Percentiles rank a stretch among this genome's conserved stretches.
Evolutionary conservation across 2,113 vertebrate genomes (phyloP).

Genomic region (Cathartes aura): DNA sequence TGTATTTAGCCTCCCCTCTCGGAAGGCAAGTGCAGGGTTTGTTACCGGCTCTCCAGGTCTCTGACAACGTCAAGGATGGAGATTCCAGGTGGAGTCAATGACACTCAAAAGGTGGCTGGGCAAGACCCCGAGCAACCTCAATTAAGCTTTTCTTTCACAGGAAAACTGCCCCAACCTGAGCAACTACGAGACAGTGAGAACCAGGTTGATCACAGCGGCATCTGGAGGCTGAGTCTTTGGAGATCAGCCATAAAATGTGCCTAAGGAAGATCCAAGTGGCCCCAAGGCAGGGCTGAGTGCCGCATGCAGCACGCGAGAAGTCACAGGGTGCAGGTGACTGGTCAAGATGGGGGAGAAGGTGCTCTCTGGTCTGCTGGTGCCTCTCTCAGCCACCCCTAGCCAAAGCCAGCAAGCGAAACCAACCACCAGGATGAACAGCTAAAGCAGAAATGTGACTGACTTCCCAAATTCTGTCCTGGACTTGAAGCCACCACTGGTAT

Average conservation of each 20-base stretch:
- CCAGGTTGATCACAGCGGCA: not conserved
- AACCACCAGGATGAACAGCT: not conserved
- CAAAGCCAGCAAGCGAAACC: not conserved
- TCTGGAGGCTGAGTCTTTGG: not conserved
- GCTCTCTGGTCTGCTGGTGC: not conserved
- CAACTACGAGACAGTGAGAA: not conserved
- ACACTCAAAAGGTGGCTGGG: not conserved
- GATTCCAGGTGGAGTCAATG: not conserved
- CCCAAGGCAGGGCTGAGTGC: not conserved
- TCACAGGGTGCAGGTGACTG: not conserved
- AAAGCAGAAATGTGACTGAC: not conserved
- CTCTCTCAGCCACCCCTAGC: not conserved
- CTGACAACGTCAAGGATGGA: not conserved
- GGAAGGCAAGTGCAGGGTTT: not conserved
- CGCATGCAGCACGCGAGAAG: fast-evolving
- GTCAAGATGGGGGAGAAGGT: not conserved
- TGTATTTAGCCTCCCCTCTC: not conserved
- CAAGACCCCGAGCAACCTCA: not conserved
- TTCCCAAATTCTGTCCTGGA: not conserved
- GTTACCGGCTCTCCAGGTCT: not conserved
- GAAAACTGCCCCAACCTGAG: not conserved
- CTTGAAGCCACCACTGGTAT: not conserved
- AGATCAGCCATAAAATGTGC: not conserved
- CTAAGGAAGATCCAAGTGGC: not conserved
- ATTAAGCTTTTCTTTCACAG: not conserved